Percentiles rank a stretch among this genome's conserved stretches.
Conservation (phyloP, 1,140 invertebrate species). For the Andricus grossulariae region DNA sequence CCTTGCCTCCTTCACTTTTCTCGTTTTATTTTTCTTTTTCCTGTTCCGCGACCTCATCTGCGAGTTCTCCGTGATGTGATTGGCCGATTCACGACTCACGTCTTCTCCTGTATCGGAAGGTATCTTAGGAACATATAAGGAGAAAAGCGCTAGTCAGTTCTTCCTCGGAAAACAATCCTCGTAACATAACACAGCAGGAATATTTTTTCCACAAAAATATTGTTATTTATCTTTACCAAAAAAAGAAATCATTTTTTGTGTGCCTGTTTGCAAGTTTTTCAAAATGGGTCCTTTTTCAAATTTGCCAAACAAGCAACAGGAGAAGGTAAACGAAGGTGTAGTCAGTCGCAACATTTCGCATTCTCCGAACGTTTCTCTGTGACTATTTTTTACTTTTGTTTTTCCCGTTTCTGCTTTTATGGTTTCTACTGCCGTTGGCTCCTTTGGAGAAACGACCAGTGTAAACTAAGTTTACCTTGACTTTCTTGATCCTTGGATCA, state of each 20-base stretch:
- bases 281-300: background rate
- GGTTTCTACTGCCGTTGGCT: conserved; percentile 6
- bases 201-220: no score
- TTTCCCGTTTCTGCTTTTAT: conserved; percentile 1
- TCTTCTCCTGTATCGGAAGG: background rate
- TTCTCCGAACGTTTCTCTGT: conserved; percentile 5
- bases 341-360: background rate
- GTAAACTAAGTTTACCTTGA: background rate
- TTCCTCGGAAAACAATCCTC: background rate
- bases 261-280: background rate
- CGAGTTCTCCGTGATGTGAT: background rate
- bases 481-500: background rate
- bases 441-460: background rate
- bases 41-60: background rate
- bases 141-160: background rate
- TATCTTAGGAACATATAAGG: background rate
- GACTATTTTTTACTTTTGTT: conserved; percentile 14
- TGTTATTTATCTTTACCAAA: no score
- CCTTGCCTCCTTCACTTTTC: background rate
- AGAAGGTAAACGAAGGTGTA: background rate
- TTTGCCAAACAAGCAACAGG: background rate
- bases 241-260: no score
- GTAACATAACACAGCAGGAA: background rate
- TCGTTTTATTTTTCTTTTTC: background rate
- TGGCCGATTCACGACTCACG: background rate